These are phyloP conservation scores for Acrobasis consociella DNA, from an alignment of 2,888 invertebrate genomes.

Conservation along the genomic window DNA sequence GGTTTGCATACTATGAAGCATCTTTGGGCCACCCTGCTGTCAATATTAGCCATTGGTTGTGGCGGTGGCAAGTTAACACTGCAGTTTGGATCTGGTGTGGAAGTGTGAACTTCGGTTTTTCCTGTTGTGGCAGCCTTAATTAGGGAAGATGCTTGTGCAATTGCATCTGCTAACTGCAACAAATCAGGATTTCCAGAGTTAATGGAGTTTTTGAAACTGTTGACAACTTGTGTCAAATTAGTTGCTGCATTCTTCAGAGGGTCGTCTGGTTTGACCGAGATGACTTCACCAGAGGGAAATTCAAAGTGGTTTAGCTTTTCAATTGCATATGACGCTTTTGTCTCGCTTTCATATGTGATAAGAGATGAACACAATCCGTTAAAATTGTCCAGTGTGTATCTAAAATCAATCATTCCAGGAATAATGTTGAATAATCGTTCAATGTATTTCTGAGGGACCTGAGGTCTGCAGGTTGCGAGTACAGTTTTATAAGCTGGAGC, in stretches of 20 bases:
- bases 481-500: slow-evolving; percentile 83
- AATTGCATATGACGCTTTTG: slow-evolving; percentile 84
- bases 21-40: slow-evolving; percentile 85
- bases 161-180: slow-evolving; percentile 88
- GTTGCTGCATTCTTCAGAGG: slow-evolving; percentile 63
- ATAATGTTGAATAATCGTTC: slow-evolving; percentile 94
- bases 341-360: slow-evolving; percentile 63
- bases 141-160: slow-evolving; percentile 89
- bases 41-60: slow-evolving; percentile 85
- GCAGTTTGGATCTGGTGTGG: slow-evolving; percentile 66
- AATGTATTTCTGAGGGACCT: slow-evolving; percentile 88
- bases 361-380: slow-evolving; percentile 70
- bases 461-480: slow-evolving; percentile 87
- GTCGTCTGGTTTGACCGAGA: slow-evolving; percentile 86
- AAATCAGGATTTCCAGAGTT: slow-evolving; percentile 75
- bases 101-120: slow-evolving; percentile 39
- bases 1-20: slow-evolving; percentile 87
- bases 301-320: slow-evolving; percentile 95
- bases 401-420: slow-evolving; percentile 81
- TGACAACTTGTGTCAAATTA: slow-evolving; percentile 63
- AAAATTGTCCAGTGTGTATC: slow-evolving; percentile 72
- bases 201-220: slow-evolving; percentile 64
- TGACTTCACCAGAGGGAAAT: slow-evolving; percentile 93
- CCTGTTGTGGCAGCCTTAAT: slow-evolving; percentile 85
- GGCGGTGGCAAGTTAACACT: slow-evolving; percentile 88